Percentiles rank a stretch among this genome's conserved stretches.
Conservation (phyloP, 1,140 invertebrate genomes). For the Drosophila aff. region DNA sequence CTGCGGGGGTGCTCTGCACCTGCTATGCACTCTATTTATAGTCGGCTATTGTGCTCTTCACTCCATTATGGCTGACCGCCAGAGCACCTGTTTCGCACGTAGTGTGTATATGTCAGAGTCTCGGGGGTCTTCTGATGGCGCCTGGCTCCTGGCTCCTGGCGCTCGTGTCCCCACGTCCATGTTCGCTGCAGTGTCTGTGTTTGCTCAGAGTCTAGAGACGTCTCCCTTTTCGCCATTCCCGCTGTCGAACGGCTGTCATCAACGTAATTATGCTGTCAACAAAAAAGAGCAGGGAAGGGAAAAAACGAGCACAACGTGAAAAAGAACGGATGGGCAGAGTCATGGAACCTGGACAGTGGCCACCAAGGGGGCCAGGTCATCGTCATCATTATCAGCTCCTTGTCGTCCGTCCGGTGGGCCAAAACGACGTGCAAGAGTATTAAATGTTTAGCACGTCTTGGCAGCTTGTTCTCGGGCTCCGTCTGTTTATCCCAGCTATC, state of each 20-base stretch:
- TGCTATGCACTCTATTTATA: slow-evolving; percentile 62
- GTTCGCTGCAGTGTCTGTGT: slow-evolving; percentile 54
- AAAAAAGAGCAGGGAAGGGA: slow-evolving; percentile 35
- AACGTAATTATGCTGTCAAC: slow-evolving; percentile 82
- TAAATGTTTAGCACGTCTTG: slow-evolving; percentile 64
- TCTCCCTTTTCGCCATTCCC: neutral
- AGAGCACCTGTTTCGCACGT: slow-evolving; percentile 53
- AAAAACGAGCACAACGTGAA: slow-evolving; percentile 40
- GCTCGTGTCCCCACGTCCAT: slow-evolving; percentile 29
- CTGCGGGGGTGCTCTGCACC: neutral
- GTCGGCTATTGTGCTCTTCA: slow-evolving; percentile 38
- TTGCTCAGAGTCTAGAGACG: slow-evolving; percentile 48
- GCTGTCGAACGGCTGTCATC: slow-evolving; percentile 52
- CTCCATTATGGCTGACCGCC: slow-evolving; percentile 47
- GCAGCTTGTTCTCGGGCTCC: slow-evolving; percentile 17
- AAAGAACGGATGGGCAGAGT: slow-evolving; percentile 35
- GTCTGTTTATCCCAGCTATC: slow-evolving; percentile 36
- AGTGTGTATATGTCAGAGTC: slow-evolving; percentile 23
- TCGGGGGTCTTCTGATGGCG: slow-evolving; percentile 51
- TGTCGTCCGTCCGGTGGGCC: slow-evolving; percentile 23
- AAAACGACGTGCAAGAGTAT: slow-evolving; percentile 64
- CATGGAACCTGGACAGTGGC: slow-evolving; percentile 14
- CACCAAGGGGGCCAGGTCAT: slow-evolving; percentile 36
- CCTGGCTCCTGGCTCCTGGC: slow-evolving; percentile 22
- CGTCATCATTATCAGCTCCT: slow-evolving; percentile 68